Evolutionary conservation across 92 coral and sea anemone species (phyloP), one percentile per base, ranked within the genome.

Genomic region (Porites cylindrica): DNA sequence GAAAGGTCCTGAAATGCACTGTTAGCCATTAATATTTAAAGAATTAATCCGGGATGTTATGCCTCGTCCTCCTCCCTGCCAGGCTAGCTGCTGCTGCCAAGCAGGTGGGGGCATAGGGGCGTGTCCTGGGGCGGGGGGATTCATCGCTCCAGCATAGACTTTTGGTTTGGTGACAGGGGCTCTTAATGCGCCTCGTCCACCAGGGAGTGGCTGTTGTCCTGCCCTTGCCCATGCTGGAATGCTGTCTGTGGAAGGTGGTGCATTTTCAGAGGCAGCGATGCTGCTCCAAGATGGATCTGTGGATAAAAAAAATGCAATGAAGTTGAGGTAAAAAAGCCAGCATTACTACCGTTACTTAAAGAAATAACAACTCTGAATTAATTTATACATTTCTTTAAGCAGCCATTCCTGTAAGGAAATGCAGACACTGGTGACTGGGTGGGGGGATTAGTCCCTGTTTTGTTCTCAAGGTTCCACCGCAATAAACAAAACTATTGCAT

Each of bases 31-130:
- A 52, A 83, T 8, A 72, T 64, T 21, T 50, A 74, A 51, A 7
- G 80, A 64, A 62, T 64, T 73, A 54, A 83, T 26, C 17, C 74
- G 80, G 10, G 79, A 74, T 18, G 80, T 51, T 16, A 83, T 32
- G 7, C 81, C 81, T 67, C 73, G 50, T 12, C 80, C 84, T 19
- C 69, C 56, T 52, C 54, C 78, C 72, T 60, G 60, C 10, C 47
- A 38, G 47, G 47, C 47, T 4, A 38, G 67, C 24, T 84, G 90
- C 18, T 91, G 93, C 72, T 95, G 99, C 99, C 99, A 96, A 16
- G 99, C 92, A 51, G 95, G 59, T 16, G 99, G 99, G 0, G 99
- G 99, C 66, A 92, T 86, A 10, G 99, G 99, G 16, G 99, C 97
- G 2, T 85, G 71, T 1, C 93, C 88, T 11, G 99, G 96, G 51